Conservation (phyloP, 2,113 vertebrate genomes). For the Eretmochelys imbricata region DNA sequence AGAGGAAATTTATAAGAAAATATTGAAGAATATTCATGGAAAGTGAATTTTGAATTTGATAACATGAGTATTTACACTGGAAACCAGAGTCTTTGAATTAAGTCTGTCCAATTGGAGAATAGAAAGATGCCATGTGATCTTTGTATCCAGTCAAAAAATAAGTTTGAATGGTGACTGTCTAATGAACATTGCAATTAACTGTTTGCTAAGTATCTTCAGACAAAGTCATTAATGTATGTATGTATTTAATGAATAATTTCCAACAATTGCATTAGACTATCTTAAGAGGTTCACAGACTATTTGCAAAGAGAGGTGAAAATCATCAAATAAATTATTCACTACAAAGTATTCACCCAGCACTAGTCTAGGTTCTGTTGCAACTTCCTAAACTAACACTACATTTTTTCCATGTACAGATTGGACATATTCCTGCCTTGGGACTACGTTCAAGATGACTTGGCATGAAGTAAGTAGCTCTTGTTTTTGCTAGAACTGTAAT, state of each 20-base stretch:
- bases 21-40: not conserved
- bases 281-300: not conserved
- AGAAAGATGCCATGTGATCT: not conserved
- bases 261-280: not conserved
- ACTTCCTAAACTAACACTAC: not conserved
- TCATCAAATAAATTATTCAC: not conserved
- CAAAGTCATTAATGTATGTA: not conserved
- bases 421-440: slow-evolving; percentile 34
- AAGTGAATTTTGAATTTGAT: not conserved
- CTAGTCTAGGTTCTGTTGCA: not conserved
- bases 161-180: not conserved
- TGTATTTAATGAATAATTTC: not conserved
- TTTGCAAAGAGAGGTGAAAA: not conserved
- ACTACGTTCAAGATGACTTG: not conserved
- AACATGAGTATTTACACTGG: not conserved
- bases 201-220: not conserved
- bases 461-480: not conserved
- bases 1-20: not conserved
- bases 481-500: slow-evolving; percentile 28
- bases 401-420: not conserved
- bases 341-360: not conserved
- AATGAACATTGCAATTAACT: not conserved
- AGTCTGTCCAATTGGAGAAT: not conserved
- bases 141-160: not conserved
- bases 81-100: not conserved